phyloP scores from a whole-genome alignment of 2,113 vertebrate genomes.

The Microtus montanus region DNA sequence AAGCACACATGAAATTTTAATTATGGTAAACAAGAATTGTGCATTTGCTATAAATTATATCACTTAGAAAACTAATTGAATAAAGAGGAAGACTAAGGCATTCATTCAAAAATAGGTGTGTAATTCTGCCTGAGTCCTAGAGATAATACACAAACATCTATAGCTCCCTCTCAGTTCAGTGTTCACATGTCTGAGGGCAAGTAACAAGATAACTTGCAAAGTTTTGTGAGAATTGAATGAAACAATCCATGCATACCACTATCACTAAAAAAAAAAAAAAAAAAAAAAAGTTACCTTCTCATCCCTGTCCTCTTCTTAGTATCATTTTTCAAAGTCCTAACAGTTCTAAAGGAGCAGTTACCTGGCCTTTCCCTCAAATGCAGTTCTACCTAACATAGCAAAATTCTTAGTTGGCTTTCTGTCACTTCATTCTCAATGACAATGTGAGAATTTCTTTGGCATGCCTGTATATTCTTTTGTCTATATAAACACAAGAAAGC shows the following conservation, averaged over 20 bases:
- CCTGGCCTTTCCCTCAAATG: background rate
- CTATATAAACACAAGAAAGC: too few relatives aligned
- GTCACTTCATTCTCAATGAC: background rate
- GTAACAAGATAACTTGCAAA: background rate
- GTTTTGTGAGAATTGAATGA: background rate
- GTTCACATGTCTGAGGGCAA: background rate
- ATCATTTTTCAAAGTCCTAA: background rate
- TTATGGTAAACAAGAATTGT: background rate
- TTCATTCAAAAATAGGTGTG: background rate
- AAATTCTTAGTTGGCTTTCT: background rate
- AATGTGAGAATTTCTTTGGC: background rate
- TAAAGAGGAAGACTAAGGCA: fast-evolving
- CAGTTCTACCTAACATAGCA: background rate
- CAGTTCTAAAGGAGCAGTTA: background rate
- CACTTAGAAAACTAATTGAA: background rate
- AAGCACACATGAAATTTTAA: background rate
- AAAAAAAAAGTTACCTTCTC: background rate
- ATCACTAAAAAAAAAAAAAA: too few relatives aligned
- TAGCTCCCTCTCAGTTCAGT: background rate
- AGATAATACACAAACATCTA: background rate
- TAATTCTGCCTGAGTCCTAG: background rate
- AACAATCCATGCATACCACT: background rate
- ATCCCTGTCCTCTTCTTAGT: background rate
- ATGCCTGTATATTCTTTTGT: background rate
- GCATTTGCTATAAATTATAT: slow-evolving; percentile 8